Conservation (phyloP, 2,888 invertebrate genomes). For the Idaea biselata region DNA sequence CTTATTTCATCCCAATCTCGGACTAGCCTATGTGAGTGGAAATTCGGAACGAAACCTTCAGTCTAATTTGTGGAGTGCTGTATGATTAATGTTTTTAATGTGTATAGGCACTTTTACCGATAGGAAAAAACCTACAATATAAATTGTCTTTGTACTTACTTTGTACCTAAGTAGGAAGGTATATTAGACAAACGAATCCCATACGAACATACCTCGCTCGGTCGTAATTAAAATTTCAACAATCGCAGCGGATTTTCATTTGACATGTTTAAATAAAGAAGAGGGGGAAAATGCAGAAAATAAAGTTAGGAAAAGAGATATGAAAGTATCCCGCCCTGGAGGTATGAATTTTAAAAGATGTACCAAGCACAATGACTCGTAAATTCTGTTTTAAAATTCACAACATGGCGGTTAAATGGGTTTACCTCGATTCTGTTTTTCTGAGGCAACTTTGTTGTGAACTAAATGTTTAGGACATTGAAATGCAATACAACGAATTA, state of each 20-base stretch:
- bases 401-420: slow-evolving; percentile 9
- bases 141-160: too few species aligned
- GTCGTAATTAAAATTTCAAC: background rate
- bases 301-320: slow-evolving; percentile 24
- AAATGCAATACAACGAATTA: too few species aligned
- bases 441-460: slow-evolving; percentile 11
- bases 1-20: too few species aligned
- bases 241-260: slow-evolving; percentile 7
- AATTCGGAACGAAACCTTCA: too few species aligned
- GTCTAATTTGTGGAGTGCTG: too few species aligned
- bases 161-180: too few species aligned
- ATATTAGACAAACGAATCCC: too few species aligned
- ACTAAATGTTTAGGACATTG: slow-evolving; percentile 13
- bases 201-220: background rate
- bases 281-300: slow-evolving; percentile 13
- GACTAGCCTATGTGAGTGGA: too few species aligned
- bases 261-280: slow-evolving; percentile 23
- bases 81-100: too few species aligned
- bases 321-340: slow-evolving; percentile 17
- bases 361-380: slow-evolving; percentile 26
- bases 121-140: too few species aligned
- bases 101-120: too few species aligned
- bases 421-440: slow-evolving; percentile 13
- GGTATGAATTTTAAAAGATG: slow-evolving; percentile 31
- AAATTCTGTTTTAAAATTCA: slow-evolving; percentile 32